Percentiles rank a stretch among this genome's conserved stretches.
Evolutionary conservation across 2,113 vertebrate species (phyloP).

Genomic region (Rhabdomys dilectus): DNA sequence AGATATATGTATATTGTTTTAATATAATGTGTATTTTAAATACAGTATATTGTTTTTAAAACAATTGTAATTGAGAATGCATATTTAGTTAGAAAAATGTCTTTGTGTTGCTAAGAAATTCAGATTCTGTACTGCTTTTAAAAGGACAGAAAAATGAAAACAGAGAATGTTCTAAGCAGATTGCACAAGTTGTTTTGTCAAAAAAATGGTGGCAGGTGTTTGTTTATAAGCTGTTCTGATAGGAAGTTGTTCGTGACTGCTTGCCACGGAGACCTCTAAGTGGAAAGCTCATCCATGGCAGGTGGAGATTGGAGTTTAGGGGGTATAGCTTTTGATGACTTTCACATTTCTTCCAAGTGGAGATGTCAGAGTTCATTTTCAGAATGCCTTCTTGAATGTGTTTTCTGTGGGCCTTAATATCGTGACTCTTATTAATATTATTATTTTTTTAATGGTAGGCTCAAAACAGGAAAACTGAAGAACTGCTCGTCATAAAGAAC

Average conservation of each 20-base stretch:
- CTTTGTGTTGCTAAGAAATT: background rate
- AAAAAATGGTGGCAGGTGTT: too few species aligned
- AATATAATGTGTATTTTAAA: background rate
- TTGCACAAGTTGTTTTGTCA: background rate
- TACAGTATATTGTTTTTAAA: background rate
- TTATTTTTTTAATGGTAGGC: too few species aligned
- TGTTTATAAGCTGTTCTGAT: background rate
- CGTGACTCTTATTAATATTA: too few species aligned
- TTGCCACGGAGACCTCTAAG: background rate
- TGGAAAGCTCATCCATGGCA: background rate
- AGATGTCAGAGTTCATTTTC: background rate
- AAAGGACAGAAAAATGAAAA: background rate
- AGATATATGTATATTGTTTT: background rate
- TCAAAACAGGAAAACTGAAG: background rate
- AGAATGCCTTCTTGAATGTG: background rate
- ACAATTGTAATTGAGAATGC: background rate
- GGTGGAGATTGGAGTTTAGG: background rate
- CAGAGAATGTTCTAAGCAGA: background rate
- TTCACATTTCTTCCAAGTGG: background rate
- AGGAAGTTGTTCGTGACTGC: background rate
- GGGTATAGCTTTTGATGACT: background rate
- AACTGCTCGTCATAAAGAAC: background rate
- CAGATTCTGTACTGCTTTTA: background rate
- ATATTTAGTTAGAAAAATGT: background rate
- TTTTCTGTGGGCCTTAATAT: background rate